A percentile compares a stretch with the other conserved stretches of the same genome.
Conservation (phyloP, 2,888 invertebrate genomes). For the Petrolisthes cinctipes region DNA sequence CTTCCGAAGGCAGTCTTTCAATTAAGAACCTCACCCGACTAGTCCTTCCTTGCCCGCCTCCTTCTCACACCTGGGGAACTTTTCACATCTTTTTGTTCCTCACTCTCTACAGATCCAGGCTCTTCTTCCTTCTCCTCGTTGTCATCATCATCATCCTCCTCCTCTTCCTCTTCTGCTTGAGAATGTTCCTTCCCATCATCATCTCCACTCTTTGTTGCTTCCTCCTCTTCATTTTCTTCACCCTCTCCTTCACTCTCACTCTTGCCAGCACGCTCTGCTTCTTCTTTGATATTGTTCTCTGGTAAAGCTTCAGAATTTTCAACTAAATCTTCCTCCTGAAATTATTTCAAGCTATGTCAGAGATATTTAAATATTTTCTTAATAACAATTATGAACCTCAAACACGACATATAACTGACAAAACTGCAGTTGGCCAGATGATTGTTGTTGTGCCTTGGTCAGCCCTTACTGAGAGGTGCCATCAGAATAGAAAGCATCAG, state of each 20-base stretch:
- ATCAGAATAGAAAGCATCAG: too few relatives aligned
- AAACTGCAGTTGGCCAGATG: too few relatives aligned
- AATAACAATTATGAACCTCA: too few relatives aligned
- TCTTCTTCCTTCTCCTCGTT: slow-evolving; percentile 44
- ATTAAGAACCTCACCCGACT: neutral
- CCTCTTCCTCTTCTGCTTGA: slow-evolving; percentile 42
- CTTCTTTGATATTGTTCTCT: slow-evolving; percentile 32
- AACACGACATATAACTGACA: too few relatives aligned
- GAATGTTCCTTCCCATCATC: slow-evolving; percentile 41
- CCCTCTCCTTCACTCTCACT: slow-evolving; percentile 41
- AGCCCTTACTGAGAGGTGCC: too few relatives aligned
- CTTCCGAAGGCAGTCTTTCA: too few relatives aligned
- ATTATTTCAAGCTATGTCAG: neutral
- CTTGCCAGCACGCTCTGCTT: slow-evolving; percentile 23
- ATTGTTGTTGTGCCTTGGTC: too few relatives aligned
- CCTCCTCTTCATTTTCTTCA: slow-evolving; percentile 21
- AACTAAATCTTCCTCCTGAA: slow-evolving; percentile 62
- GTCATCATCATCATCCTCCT: slow-evolving; percentile 29
- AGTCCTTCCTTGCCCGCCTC: slow-evolving; percentile 61
- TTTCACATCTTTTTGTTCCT: slow-evolving; percentile 32
- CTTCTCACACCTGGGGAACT: slow-evolving; percentile 48
- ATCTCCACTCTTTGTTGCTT: slow-evolving; percentile 10
- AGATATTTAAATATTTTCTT: too few relatives aligned
- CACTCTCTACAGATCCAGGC: slow-evolving; percentile 11
- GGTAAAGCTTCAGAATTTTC: slow-evolving; percentile 49